phyloP scores from a whole-genome alignment of 2,113 vertebrate genomes.

The Saccopteryx leptura region DNA sequence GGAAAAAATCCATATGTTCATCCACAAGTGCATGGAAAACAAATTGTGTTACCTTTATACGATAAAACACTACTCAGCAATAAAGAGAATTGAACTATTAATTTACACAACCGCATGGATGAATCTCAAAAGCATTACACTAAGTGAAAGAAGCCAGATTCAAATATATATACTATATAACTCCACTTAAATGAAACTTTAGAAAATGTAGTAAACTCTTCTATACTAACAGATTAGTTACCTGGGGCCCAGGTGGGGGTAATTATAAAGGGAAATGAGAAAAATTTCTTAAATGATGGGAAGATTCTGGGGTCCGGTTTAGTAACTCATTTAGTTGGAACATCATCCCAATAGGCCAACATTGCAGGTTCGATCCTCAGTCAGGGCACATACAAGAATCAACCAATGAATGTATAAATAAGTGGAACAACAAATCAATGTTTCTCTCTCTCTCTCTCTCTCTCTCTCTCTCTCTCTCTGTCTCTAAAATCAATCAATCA shows the following conservation, averaged over 20 bases:
- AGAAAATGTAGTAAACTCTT: not conserved
- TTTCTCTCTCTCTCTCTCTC: no score
- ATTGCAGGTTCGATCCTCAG: no score
- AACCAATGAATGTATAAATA: no score
- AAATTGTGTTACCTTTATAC: not conserved
- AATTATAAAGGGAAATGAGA: not conserved
- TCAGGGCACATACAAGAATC: no score
- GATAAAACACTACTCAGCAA: not conserved
- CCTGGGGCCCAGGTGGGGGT: no score
- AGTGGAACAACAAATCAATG: no score
- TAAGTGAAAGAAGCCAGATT: not conserved
- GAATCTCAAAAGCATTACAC: not conserved
- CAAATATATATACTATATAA: not conserved
- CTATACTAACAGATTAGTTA: not conserved
- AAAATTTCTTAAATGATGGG: not conserved
- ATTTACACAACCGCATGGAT: not conserved
- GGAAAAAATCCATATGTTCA: not conserved
- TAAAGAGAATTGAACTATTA: not conserved
- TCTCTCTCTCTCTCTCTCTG: no score
- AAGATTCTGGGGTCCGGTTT: not conserved
- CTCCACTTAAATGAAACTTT: not conserved
- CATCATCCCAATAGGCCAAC: no score
- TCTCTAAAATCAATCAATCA: no score
- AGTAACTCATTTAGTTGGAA: no score
- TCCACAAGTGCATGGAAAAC: conserved; percentile 32